These are phyloP conservation scores for Panonychus citri DNA, from an alignment of 1,140 invertebrate genomes.

Conservation along the genomic window DNA sequence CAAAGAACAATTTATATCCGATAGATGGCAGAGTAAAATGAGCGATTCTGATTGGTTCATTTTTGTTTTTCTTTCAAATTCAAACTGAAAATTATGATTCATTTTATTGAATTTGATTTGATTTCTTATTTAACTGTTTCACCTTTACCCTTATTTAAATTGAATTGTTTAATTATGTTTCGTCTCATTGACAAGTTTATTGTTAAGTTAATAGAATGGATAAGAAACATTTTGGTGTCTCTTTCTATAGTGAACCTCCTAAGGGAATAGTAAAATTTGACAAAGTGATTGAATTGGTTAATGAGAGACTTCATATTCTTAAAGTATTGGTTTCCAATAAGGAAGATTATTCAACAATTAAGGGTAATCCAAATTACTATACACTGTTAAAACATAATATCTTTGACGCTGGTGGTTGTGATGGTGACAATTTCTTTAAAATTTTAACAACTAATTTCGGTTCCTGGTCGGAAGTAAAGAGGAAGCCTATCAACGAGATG, in stretches of 20 bases:
- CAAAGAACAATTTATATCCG: too few relatives aligned
- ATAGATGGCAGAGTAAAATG: too few relatives aligned
- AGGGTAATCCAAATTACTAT: not conserved
- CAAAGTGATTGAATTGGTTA: not conserved
- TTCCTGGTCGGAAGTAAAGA: not conserved
- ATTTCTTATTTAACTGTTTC: too few relatives aligned
- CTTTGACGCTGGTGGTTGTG: not conserved
- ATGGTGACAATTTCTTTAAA: not conserved
- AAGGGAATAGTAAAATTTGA: not conserved
- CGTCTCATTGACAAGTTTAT: too few relatives aligned
- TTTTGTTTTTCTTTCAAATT: too few relatives aligned
- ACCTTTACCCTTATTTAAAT: too few relatives aligned
- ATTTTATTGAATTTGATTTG: too few relatives aligned
- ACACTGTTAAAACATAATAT: not conserved
- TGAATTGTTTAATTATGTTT: too few relatives aligned
- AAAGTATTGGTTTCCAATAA: not conserved
- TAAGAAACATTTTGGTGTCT: not conserved
- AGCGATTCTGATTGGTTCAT: too few relatives aligned
- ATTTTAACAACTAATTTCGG: not conserved
- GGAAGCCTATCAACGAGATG: slow-evolving; percentile 33
- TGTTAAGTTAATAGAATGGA: too few relatives aligned
- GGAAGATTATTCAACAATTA: not conserved
- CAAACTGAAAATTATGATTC: too few relatives aligned
- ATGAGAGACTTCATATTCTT: not conserved
- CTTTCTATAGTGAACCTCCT: not conserved